A percentile compares a stretch with the other conserved stretches of the same genome.
Conservation (phyloP, 2,113 vertebrate species). For the Podarcis muralis region DNA sequence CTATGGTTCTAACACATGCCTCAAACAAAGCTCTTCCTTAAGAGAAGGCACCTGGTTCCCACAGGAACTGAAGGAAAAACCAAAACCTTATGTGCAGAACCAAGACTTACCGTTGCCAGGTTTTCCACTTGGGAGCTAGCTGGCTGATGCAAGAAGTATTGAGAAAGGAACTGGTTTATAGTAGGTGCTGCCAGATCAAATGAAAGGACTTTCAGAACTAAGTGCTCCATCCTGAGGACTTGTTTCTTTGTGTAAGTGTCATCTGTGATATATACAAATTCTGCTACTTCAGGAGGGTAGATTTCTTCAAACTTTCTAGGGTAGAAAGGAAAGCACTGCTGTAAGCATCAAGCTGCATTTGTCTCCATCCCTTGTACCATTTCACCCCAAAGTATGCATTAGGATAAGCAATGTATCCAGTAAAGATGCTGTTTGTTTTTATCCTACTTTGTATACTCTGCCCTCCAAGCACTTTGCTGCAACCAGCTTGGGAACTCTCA, state of each 20-base stretch:
- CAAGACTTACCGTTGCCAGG: constrained; percentile 86
- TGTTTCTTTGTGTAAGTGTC: constrained; percentile 99
- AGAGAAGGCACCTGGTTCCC: neutral
- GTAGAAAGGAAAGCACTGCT: constrained; percentile 38
- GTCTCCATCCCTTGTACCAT: neutral
- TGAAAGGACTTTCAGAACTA: constrained; percentile 95
- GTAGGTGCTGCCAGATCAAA: constrained; percentile 97
- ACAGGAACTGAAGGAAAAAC: neutral
- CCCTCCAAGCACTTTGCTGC: neutral
- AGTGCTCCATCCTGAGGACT: constrained; percentile 96
- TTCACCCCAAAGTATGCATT: neutral
- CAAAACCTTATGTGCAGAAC: neutral
- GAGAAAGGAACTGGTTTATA: constrained; percentile 94
- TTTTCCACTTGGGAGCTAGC: constrained; percentile 83
- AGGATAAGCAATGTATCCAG: neutral
- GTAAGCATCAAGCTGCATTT: neutral
- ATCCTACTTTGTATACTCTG: neutral
- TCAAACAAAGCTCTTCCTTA: neutral
- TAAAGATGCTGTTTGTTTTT: neutral
- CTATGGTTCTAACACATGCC: no score
- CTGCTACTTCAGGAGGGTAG: constrained; percentile 96
- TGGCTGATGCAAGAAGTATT: constrained; percentile 86
- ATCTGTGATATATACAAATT: constrained; percentile 99
- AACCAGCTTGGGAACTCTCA: neutral
- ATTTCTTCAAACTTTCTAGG: constrained; percentile 98